Conservation (phyloP, 2,888 invertebrate species). For the Phaedon cochleariae region DNA sequence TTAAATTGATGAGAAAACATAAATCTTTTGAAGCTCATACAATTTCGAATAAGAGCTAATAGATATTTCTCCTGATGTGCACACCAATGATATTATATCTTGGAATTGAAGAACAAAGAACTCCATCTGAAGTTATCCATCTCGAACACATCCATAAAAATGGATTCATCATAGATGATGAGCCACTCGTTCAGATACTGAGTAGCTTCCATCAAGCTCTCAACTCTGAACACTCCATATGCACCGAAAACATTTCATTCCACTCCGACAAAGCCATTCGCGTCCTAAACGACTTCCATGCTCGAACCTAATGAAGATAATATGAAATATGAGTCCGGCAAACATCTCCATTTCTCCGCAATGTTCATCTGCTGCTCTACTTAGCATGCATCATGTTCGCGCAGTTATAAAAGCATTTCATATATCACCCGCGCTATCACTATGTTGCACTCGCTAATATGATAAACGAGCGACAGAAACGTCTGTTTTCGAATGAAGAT, state of each 20-base stretch:
- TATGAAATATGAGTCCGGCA: conserved; percentile 13
- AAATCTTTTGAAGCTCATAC: too few species aligned
- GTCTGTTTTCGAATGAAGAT: conserved; percentile 30
- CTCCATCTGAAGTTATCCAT: too few species aligned
- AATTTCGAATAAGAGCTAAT: too few species aligned
- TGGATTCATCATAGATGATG: too few species aligned
- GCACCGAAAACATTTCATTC: background rate
- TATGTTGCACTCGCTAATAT: conserved; percentile 35
- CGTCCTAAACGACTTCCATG: background rate
- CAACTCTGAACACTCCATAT: background rate
- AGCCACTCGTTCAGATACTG: too few species aligned
- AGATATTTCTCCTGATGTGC: too few species aligned
- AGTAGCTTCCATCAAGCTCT: background rate
- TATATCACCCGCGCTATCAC: conserved; percentile 40
- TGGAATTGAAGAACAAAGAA: too few species aligned
- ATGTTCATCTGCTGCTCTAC: conserved; percentile 27
- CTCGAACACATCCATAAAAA: too few species aligned
- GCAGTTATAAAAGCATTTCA: conserved; percentile 27
- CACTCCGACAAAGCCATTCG: background rate
- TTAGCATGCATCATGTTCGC: conserved; percentile 45
- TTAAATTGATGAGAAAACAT: too few species aligned
- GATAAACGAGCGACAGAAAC: conserved; percentile 26
- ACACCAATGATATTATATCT: too few species aligned
- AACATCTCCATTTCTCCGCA: conserved; percentile 8
- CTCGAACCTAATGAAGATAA: conserved; percentile 10